These are phyloP conservation scores for Fregetta grallaria DNA, from an alignment of 2,113 vertebrate genomes.

Conservation along the genomic window DNA sequence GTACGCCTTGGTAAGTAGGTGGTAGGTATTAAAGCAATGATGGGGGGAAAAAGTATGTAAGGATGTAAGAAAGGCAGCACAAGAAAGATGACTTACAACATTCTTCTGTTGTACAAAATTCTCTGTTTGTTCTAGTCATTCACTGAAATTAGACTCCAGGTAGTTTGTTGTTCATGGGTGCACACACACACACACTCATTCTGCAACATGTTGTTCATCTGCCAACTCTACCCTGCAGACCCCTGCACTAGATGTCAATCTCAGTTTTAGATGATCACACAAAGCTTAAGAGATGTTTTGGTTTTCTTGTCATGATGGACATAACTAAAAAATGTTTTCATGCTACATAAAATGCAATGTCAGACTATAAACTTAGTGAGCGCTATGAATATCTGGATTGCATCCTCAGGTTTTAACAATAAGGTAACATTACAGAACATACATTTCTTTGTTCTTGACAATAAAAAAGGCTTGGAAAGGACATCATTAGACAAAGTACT, in stretches of 20 bases:
- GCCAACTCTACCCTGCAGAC: neutral
- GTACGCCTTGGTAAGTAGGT: neutral
- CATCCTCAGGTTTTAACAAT: neutral
- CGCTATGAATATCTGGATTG: neutral
- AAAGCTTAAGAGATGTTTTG: neutral
- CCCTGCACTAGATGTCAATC: neutral
- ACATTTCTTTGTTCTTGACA: neutral
- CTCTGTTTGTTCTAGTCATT: neutral
- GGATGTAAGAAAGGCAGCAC: neutral
- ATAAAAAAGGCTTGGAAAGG: neutral
- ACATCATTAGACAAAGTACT: neutral
- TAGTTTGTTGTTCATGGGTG: neutral
- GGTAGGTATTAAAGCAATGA: neutral
- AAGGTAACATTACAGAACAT: neutral
- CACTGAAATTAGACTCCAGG: neutral
- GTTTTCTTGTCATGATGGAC: neutral
- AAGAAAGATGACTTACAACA: neutral
- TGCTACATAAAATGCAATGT: neutral
- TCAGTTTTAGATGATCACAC: neutral
- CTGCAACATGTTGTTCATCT: neutral
- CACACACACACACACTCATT: neutral
- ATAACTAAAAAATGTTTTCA: neutral
- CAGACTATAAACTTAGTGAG: neutral
- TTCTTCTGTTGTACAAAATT: neutral
- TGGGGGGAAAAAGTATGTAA: rapidly evolving